Base-by-base conservation (phyloP, 2,797 vertebrate genomes). In the Erethizon dorsatum region DNA sequence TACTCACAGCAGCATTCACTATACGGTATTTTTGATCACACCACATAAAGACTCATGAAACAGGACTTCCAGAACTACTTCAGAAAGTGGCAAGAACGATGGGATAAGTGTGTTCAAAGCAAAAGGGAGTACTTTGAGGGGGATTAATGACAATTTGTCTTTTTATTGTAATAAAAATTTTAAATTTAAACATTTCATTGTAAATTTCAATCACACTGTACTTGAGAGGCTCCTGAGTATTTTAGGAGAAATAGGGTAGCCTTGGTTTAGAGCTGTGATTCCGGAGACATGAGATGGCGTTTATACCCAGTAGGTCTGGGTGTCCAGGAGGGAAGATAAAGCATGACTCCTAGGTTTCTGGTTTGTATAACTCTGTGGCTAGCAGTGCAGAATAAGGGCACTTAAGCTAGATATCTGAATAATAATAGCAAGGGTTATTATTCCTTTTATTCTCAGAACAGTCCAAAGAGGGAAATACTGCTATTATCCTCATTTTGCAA, bases 371-470 rank as follows among this genome's bases (percentile, higher is more conserved):
- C 52, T 86, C 28, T 20, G 50, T 14, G 22, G 52, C 56, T 24
- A 97, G 83, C 61, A 94, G 57, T 83, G 80, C 94, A 94, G 54
- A 91, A 80, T 89, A 61, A 87, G 57, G 75, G 14, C 87, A 91
- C 17, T 77, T 87, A 97, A 75, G 83, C 47, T 77, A 89, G 56
- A 91, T 69, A 86, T 50, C 65, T 67, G 50, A 96, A 63, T 67
- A 91, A 85, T 89, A 93, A 85, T 67, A 33, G 45, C n/a, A 89
- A 41, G 26, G 11, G 47, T 47, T 47, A 47, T 26, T 47, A 45
- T 26, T 91, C 91, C 79, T 87, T 67, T 84, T 95, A 59, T 96
- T 94, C 88, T 97, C 83, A 50, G 67, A 86, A 80, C 17, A 96
- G 92, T 54, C 18, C 88, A 88, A 54, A 95, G 77, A 94, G 47